Evolutionary conservation across 2,113 vertebrate species (phyloP).

Genomic region (Ceuthmochares aereus): DNA sequence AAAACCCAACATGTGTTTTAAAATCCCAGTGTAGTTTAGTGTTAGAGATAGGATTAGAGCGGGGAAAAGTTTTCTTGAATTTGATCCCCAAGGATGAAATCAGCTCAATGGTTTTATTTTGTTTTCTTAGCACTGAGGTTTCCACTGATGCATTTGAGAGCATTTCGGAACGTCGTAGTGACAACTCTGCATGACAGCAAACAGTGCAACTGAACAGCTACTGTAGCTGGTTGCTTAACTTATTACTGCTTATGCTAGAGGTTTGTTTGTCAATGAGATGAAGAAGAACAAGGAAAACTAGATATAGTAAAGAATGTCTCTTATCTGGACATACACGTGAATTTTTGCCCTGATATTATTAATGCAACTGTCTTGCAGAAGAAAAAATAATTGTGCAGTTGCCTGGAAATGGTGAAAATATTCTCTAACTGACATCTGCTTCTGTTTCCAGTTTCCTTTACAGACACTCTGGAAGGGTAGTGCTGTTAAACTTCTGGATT

Average conservation of each 20-base stretch:
- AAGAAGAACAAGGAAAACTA: neutral
- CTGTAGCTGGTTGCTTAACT: neutral
- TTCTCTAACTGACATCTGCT: neutral
- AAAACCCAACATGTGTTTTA: neutral
- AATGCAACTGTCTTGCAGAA: neutral
- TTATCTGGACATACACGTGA: neutral
- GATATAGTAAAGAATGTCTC: neutral
- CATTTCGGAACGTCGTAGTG: neutral
- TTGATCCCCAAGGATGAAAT: neutral
- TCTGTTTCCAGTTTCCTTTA: slow-evolving; percentile 83
- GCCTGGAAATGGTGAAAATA: neutral
- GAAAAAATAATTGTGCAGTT: neutral
- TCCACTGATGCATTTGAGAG: neutral
- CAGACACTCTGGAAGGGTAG: slow-evolving; percentile 87
- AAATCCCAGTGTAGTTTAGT: neutral
- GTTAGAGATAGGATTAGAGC: neutral
- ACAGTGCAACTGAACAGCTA: neutral
- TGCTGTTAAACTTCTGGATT: slow-evolving; percentile 87
- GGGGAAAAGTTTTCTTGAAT: neutral
- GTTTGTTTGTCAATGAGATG: neutral
- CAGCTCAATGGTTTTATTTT: neutral
- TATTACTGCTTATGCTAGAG: neutral
- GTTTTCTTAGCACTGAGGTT: neutral
- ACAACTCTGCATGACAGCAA: neutral
- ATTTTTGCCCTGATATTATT: neutral